Conservation (phyloP, 2,113 vertebrate species). For the Mugil cephalus region DNA sequence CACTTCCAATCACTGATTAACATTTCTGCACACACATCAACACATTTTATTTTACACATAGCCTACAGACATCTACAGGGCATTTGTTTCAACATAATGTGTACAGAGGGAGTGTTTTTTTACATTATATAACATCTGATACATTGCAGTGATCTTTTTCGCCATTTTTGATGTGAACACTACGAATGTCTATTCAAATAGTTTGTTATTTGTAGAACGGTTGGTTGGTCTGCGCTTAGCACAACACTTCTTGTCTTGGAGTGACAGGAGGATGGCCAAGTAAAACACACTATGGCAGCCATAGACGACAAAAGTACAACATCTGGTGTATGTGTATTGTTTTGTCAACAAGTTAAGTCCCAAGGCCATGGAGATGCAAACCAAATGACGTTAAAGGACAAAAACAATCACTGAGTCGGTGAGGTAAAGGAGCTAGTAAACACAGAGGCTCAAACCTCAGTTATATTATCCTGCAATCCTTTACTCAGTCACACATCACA, state of each 20-base stretch:
- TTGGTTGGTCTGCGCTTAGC: slow-evolving; percentile 25
- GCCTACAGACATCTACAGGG: not conserved
- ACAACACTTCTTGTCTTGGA: slow-evolving; percentile 22
- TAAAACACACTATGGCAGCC: slow-evolving; percentile 30
- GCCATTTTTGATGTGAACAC: slow-evolving; percentile 6
- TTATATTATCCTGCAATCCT: slow-evolving; percentile 12
- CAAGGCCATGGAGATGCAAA: slow-evolving; percentile 19
- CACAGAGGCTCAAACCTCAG: slow-evolving; percentile 12
- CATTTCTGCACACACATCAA: not conserved
- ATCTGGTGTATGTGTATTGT: slow-evolving; percentile 36
- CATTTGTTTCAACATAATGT: not conserved
- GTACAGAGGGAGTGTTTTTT: not conserved
- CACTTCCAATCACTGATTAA: slow-evolving; percentile 34
- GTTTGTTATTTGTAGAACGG: slow-evolving; percentile 23
- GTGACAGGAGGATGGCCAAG: slow-evolving; percentile 30
- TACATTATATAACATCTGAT: not conserved
- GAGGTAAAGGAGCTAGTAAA: slow-evolving; percentile 16
- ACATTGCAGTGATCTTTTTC: slow-evolving; percentile 10
- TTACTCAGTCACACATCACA: slow-evolving; percentile 34
- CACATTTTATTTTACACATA: not conserved
- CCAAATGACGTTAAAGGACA: slow-evolving; percentile 25
- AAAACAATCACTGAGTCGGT: slow-evolving; percentile 13
- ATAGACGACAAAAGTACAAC: slow-evolving; percentile 26
- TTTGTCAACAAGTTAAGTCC: slow-evolving; percentile 30
- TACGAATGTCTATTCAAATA: slow-evolving; percentile 19